Percentiles rank a stretch among this genome's conserved stretches.
phyloP scores from a whole-genome alignment of 1,140 invertebrate species.

The Calephelis nemesis region DNA sequence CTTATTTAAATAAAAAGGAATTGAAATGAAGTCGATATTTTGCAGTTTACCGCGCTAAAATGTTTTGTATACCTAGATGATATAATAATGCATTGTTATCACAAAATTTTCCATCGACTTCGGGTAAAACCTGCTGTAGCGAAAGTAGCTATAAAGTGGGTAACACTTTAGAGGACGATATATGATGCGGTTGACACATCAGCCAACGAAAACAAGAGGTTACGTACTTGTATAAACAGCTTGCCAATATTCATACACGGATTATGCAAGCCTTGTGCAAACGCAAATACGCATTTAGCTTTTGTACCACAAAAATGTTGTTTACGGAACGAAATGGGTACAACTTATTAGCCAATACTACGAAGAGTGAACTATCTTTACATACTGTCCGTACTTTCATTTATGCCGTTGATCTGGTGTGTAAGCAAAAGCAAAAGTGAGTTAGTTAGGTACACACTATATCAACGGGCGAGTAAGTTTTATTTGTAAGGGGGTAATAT shows the following conservation, averaged over 20 bases:
- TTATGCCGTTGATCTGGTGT: no score
- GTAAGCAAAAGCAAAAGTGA: no score
- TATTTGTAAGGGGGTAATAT: no score
- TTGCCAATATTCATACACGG: conserved; percentile 8
- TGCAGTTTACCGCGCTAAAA: no score
- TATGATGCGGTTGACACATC: conserved; percentile 3
- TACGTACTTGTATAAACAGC: background rate
- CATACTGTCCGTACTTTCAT: no score
- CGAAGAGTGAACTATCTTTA: no score
- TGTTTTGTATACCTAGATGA: background rate
- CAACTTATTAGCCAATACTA: no score
- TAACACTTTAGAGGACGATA: background rate
- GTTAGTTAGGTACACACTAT: no score
- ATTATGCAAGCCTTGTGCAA: conserved; percentile 6
- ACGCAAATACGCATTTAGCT: conserved; percentile 3
- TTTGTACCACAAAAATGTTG: background rate
- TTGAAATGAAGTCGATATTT: no score
- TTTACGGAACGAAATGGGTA: background rate
- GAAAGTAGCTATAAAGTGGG: background rate
- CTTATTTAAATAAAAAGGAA: no score
- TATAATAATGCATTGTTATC: background rate
- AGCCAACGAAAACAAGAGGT: background rate
- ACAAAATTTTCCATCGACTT: no score
- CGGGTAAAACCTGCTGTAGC: background rate
- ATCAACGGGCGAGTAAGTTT: no score